Base-by-base conservation (phyloP, 2,888 invertebrate species). In the Ormyrus labotus region DNA sequence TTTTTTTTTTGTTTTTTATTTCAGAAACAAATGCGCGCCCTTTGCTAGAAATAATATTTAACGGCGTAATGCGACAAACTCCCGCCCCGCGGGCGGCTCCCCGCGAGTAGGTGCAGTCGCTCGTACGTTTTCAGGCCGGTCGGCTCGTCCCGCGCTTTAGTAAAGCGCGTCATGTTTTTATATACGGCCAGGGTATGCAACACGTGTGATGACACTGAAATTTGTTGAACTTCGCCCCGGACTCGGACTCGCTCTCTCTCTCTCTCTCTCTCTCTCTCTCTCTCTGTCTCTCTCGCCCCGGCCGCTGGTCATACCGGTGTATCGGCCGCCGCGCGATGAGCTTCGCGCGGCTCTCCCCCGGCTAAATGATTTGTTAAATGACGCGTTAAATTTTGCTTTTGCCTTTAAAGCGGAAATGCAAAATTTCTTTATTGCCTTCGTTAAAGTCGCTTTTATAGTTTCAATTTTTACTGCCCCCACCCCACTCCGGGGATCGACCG, bases 21-120 rank as follows among this genome's bases (percentile, higher is more conserved):
- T 77, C 83, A 82, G 83, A 86, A 86, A 87, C 86, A 88, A 88
- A 88, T 86, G 87, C 86, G 85, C 34, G 34, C 1, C 34, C 86
- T 84, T 83, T 83, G 84, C 84, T 85, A 87, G 86, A 87, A 88
- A 88, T 88, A 88, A 88, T 88, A 88, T 88, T 88, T 87, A 87
- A 86, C 88, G 84, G 86, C 84, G 86, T 87, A 87, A 87, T 86
- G 86, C 86, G 86, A 85, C 85, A 85, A 85, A 84, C 83, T 82
- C 84, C 84, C 84, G 85, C 84, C 82, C 83, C 79, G 48, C n/a
- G 6, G 34, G 6, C 19, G 60, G 45, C 61, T 63, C 61, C 50
- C 61, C 50, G 51, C 19, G 48, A 13, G 13, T 19, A 67, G 34
- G 19, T 53, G 5, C 10, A 3, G 13, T 1, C 47, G 47, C 84